These are phyloP conservation scores for Tridacna crocea DNA, from an alignment of 2,888 invertebrate genomes.

Conservation along the genomic window DNA sequence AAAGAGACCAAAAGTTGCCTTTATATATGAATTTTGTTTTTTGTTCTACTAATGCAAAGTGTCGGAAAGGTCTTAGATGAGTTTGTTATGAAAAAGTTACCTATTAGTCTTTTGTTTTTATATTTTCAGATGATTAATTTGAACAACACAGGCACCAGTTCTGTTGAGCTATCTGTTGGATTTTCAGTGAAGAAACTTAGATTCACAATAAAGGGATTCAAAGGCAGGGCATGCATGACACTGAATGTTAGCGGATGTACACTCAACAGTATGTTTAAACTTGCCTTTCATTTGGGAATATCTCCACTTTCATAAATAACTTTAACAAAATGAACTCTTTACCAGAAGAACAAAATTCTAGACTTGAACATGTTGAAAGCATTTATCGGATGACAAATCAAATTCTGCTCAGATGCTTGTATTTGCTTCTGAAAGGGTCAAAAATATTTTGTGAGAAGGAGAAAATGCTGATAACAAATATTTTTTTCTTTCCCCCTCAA, in stretches of 20 bases:
- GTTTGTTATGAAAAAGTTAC: too few relatives aligned
- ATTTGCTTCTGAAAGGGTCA: too few relatives aligned
- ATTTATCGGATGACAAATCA: background rate
- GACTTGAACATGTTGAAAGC: background rate
- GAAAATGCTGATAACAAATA: too few relatives aligned
- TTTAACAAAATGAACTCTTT: background rate
- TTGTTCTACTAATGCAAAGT: too few relatives aligned
- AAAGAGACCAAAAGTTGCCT: too few relatives aligned
- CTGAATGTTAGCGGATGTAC: constrained; percentile 50
- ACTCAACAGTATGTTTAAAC: constrained; percentile 24
- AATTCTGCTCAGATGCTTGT: too few relatives aligned
- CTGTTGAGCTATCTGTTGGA: constrained; percentile 1
- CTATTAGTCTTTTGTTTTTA: too few relatives aligned
- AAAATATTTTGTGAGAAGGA: too few relatives aligned
- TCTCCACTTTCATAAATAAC: background rate
- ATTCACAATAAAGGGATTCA: constrained; percentile 27
- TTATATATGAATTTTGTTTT: too few relatives aligned
- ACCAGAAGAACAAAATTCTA: background rate
- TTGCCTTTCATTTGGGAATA: background rate
- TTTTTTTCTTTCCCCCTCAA: too few relatives aligned
- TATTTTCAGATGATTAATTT: background rate
- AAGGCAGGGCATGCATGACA: constrained; percentile 42
- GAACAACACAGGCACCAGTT: constrained; percentile 9
- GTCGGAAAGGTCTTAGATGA: too few relatives aligned
- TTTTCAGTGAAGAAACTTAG: constrained; percentile 39